These are phyloP conservation scores for Stenopsyche tienmushanensis DNA, from an alignment of 1,140 invertebrate species.

Conservation along the genomic window DNA sequence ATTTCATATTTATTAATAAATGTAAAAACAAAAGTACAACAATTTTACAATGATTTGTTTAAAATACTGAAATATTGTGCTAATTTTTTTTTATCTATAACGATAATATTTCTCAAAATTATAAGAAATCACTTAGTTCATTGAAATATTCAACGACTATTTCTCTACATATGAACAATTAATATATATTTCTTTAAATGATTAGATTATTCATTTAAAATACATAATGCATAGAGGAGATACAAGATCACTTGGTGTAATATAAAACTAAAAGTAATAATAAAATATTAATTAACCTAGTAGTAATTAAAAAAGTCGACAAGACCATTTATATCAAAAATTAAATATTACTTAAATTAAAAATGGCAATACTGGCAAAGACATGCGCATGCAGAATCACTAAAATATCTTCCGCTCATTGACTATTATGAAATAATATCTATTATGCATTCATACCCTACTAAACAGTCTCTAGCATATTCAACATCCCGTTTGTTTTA, in stretches of 20 bases:
- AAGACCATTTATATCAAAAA: not conserved
- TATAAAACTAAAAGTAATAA: not conserved
- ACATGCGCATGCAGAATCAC: conserved; percentile 37
- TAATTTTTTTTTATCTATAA: conserved; percentile 33
- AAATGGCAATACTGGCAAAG: conserved; percentile 42
- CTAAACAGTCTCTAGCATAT: no score
- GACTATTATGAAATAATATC: conserved; percentile 21
- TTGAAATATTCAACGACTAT: conserved; percentile 9
- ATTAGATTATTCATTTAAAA: not conserved
- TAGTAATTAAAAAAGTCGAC: not conserved
- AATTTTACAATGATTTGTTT: conserved; percentile 30
- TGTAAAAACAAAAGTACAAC: conserved; percentile 37
- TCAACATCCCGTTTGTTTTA: no score
- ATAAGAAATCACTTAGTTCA: conserved; percentile 16
- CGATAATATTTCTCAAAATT: conserved; percentile 19
- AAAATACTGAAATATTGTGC: conserved; percentile 35
- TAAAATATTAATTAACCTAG: not conserved
- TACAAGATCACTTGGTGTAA: not conserved
- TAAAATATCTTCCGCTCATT: conserved; percentile 33
- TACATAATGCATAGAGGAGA: not conserved
- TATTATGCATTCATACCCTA: no score
- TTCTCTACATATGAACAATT: not conserved
- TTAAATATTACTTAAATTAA: conserved; percentile 39
- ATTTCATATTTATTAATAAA: conserved; percentile 35
- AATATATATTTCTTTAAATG: not conserved